A percentile compares a stretch with the other conserved stretches of the same genome.
Conservation (phyloP, 2,797 vertebrate species). For the Lindbergichthys nudifrons region DNA sequence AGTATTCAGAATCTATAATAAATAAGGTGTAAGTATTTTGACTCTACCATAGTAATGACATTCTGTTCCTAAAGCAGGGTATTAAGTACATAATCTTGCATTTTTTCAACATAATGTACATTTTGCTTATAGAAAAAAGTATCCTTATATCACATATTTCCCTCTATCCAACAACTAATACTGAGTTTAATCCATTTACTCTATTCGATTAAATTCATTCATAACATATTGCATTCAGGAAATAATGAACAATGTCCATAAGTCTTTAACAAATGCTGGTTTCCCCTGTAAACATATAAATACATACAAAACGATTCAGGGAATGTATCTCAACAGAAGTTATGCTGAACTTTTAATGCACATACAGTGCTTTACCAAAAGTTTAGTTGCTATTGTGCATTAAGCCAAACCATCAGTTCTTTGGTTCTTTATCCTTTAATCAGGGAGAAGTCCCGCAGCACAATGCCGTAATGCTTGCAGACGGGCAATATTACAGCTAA, state of each 20-base stretch:
- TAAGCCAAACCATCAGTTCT: constrained; percentile 35
- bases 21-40: neutral
- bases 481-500: constrained; percentile 74
- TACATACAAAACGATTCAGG: neutral
- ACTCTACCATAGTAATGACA: neutral
- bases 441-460: constrained; percentile 58
- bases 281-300: neutral
- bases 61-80: neutral
- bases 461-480: constrained; percentile 63
- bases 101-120: neutral
- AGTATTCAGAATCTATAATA: constrained; percentile 64
- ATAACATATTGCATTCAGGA: neutral
- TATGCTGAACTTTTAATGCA: constrained; percentile 13
- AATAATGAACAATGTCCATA: neutral
- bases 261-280: neutral
- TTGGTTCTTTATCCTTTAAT: constrained; percentile 65
- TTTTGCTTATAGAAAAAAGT: too few species aligned
- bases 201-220: neutral
- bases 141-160: neutral
- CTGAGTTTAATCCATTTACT: neutral
- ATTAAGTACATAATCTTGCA: neutral
- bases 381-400: constrained; percentile 41
- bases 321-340: neutral
- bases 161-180: neutral
- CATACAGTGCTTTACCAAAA: constrained; percentile 8